Base-by-base conservation (phyloP, 2,797 vertebrate species). In the Danio kyathit region DNA sequence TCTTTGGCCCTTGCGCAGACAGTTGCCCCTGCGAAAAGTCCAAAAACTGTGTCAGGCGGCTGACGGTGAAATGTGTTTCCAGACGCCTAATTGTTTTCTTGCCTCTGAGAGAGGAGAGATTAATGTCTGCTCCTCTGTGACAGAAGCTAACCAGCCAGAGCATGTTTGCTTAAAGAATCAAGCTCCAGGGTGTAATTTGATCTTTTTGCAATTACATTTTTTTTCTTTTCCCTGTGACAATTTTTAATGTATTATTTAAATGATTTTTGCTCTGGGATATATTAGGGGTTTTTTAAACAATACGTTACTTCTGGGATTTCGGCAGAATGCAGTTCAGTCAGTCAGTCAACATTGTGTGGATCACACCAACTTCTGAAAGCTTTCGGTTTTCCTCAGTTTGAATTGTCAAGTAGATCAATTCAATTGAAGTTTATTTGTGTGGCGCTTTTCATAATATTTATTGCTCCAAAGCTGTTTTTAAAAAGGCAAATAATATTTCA, bases 51-150 rank as follows among this genome's bases (percentile, higher is more conserved):
- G 93, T 94, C 92, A 93, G 94, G 93, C 92, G 90, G 90, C 89
- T 90, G 90, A 89, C 91, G 86, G 91, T 87, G 88, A 92, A 91
- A 94, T 91, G 90, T 90, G 88, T 91, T 66, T 90, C 66, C 91
- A 91, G 91, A 89, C 90, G 90, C 90, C 92, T 95, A 94, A 95
- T 95, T 95, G 94, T 95, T 95, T 95, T 94, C 87, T 87, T 92
- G 91, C 90, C 91, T 93, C 90, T 92, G 92, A 93, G 93, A 91
- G 93, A 93, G 74, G 80, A 83, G 59, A 93, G 94, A 94, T 93
- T 92, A 94, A 94, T 95, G 92, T 94, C 91, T 89, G 90, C 87
- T 94, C 93, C 93, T 93, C 93, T 92, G 93, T 91, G 92, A 92
- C 90, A 89, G 87, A 92, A 88, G 87, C 92, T 90, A 94, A 94